Conservation (phyloP, 2,797 vertebrate species). For the Chloroceryle amazona region DNA sequence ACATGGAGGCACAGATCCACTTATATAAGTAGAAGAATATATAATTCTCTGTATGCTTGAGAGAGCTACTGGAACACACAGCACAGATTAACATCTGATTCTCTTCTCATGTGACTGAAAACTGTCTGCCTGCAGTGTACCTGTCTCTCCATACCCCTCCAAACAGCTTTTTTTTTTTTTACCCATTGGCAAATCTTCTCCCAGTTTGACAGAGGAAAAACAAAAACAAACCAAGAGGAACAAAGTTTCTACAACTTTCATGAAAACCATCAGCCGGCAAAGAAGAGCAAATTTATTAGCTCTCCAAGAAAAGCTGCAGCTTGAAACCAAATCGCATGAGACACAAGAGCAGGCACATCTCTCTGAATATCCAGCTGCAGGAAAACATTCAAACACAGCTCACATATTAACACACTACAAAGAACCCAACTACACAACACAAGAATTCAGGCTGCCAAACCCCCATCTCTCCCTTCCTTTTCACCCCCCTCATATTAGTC, state of each 20-base stretch:
- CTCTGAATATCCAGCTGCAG: constrained; percentile 7
- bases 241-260: constrained; percentile 22
- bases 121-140: neutral
- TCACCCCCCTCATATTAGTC: neutral
- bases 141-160: neutral
- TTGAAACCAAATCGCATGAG: constrained; percentile 10
- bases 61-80: neutral
- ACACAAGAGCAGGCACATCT: neutral
- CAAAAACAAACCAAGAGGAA: neutral
- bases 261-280: neutral
- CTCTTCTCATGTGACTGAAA: neutral
- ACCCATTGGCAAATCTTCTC: neutral
- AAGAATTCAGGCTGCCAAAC: neutral
- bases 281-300: neutral
- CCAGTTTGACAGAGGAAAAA: neutral
- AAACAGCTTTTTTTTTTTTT: neutral
- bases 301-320: neutral
- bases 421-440: neutral
- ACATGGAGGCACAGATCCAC: neutral
- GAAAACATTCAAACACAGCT: constrained; percentile 3
- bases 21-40: neutral
- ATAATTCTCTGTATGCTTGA: neutral
- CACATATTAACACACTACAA: neutral
- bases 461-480: neutral
- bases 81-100: neutral